Evolutionary conservation across 2,113 vertebrate species (phyloP).

Genomic region (Dendrocopos noguchii): DNA sequence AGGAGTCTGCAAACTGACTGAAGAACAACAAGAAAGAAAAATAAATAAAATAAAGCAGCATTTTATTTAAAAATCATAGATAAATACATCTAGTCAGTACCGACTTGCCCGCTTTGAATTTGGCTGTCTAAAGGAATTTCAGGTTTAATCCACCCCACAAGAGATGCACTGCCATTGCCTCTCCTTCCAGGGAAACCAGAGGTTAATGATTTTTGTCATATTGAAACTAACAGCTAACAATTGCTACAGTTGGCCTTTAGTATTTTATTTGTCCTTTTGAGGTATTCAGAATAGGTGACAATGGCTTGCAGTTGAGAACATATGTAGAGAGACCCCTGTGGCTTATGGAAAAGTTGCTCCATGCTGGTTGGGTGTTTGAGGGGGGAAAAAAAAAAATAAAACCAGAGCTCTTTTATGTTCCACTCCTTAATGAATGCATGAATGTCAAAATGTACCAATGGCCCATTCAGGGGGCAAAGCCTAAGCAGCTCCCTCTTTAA

Average conservation of each 20-base stretch:
- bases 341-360: constrained; percentile 93
- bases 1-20: constrained; percentile 39
- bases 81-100: not conserved
- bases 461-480: constrained; percentile 95
- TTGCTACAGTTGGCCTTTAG: constrained; percentile 95
- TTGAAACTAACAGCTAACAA: constrained; percentile 94
- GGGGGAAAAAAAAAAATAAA: constrained; percentile 88
- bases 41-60: not conserved
- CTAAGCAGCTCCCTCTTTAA: constrained; percentile 90
- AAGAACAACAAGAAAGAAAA: not conserved
- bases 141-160: constrained; percentile 50
- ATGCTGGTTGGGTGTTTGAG: constrained; percentile 93
- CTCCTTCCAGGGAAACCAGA: constrained; percentile 75
- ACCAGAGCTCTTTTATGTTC: constrained; percentile 92
- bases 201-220: constrained; percentile 93
- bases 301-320: constrained; percentile 99
- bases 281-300: constrained; percentile 97
- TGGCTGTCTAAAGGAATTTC: constrained; percentile 37
- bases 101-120: constrained; percentile 14
- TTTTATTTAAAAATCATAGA: constrained; percentile 38
- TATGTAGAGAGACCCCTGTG: constrained; percentile 97
- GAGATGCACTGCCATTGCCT: constrained; percentile 49
- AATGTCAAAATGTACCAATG: constrained; percentile 95
- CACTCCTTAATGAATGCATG: constrained; percentile 94
- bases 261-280: constrained; percentile 91